A percentile compares a stretch with the other conserved stretches of the same genome.
Evolutionary conservation across 1,140 invertebrate genomes (phyloP).

Genomic region (Pseudachorutes palmiensis): DNA sequence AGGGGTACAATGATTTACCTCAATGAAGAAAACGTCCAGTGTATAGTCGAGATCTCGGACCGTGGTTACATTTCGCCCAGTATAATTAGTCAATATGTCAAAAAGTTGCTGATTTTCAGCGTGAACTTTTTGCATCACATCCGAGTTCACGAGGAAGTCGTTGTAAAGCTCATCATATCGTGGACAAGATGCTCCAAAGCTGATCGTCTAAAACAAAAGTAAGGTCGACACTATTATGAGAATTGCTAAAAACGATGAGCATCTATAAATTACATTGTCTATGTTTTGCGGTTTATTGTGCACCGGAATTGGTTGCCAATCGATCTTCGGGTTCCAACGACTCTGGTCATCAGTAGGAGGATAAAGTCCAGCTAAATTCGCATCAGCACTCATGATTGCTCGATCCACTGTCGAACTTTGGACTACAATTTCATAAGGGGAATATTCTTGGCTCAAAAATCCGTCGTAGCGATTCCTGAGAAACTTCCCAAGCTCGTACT

Average conservation of each 20-base stretch:
- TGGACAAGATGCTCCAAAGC: conserved; percentile 55
- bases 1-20: conserved; percentile 43
- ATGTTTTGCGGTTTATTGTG: conserved; percentile 58
- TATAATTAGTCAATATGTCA: conserved; percentile 53
- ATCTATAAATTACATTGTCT: conserved; percentile 68
- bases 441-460: conserved; percentile 50
- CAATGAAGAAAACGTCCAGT: conserved; percentile 63
- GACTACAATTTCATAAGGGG: conserved; percentile 56
- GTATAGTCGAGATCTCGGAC: conserved; percentile 61
- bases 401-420: conserved; percentile 76
- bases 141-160: conserved; percentile 42
- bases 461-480: conserved; percentile 59
- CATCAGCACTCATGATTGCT: conserved; percentile 64
- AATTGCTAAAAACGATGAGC: too few relatives aligned
- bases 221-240: neutral
- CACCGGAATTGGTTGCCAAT: conserved; percentile 82
- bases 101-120: conserved; percentile 54
- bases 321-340: conserved; percentile 60
- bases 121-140: conserved; percentile 49
- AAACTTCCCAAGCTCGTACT: conserved; percentile 68
- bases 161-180: conserved; percentile 49
- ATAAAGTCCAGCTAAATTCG: conserved; percentile 72
- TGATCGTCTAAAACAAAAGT: conserved; percentile 47
- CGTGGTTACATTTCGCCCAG: conserved; percentile 56
- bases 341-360: conserved; percentile 57